phyloP scores from a whole-genome alignment of 2,113 vertebrate species.

The Osmerus mordax region DNA sequence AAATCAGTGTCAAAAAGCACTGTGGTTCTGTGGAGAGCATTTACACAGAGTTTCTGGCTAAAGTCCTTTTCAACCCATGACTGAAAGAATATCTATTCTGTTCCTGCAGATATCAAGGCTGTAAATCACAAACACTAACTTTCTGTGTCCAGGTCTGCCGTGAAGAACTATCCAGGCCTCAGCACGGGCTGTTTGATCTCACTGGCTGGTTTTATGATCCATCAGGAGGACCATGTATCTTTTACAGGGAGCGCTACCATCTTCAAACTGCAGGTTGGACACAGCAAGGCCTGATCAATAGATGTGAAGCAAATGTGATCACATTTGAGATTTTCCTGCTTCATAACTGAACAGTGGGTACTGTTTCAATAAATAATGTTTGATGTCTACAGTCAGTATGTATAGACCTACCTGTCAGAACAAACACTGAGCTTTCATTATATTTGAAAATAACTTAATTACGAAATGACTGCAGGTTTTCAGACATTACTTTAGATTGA shows the following conservation, averaged over 20 bases:
- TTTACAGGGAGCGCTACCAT: constrained; percentile 1
- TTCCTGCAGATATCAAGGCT: constrained; percentile 50
- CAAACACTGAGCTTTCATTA: too few species aligned
- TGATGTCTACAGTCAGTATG: too few species aligned
- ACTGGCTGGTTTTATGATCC: constrained; percentile 20
- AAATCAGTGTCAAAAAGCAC: constrained; percentile 50
- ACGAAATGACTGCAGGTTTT: too few species aligned
- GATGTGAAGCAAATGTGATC: background rate
- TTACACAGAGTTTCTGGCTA: constrained; percentile 44
- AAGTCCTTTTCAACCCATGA: constrained; percentile 48
- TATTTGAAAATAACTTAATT: too few species aligned
- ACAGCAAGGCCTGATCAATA: constrained; percentile 4
- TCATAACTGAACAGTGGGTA: too few species aligned
- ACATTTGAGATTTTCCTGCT: too few species aligned
- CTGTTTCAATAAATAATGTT: too few species aligned
- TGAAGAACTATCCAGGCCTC: constrained; percentile 35
- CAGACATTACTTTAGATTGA: too few species aligned
- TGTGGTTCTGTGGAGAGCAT: constrained; percentile 53
- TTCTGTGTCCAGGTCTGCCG: constrained; percentile 29
- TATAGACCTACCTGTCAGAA: too few species aligned
- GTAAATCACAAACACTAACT: constrained; percentile 55
- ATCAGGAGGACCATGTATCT: constrained; percentile 2
- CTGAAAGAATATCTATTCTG: constrained; percentile 53
- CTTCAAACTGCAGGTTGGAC: background rate
- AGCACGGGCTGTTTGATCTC: constrained; percentile 15